Evolutionary conservation across 2,888 invertebrate genomes (phyloP), one percentile per base, ranked within the genome.

Genomic region (Kryphioiulus occultus): DNA sequence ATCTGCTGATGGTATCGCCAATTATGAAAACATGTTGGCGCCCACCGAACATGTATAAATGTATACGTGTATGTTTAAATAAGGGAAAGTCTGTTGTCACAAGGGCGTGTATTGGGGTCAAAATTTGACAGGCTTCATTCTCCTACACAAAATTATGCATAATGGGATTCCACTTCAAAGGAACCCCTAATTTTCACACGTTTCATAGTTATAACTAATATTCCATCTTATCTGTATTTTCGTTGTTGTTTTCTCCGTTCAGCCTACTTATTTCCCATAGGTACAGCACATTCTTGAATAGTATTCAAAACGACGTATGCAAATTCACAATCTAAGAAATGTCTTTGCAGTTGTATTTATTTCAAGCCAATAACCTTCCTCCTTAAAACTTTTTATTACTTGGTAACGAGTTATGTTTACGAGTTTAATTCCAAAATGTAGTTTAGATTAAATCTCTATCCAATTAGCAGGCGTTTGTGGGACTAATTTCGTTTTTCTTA

Each of bases 401-500:
- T 84, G 84, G 32, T 32, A 32, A 84, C 32, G 19, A 32, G 84
- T 32, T 39, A n/a, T 7, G 3, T 2, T 84, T 39, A 4, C 32
- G 5, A 35, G 10, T 17, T 84, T 35, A 35, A 32, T 35, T 84
- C 35, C 10, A 39, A 35, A 84, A 9, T 35, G 15, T 84, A 84
- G 84, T 35, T 10, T 42, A 35, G 42, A 84, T 84, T 7, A 35
- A 35, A 68, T 68, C 68, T 53, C 53, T 84, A 19, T 84, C 39
- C 84, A 22, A 35, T 35, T 84, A 84, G 39, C 10, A 84, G 84
- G 35, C 42, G 84, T 84, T 84, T 35, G 35, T 39, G 84, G 84
- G 39, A 84, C 84, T 84, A 84, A 39, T 84, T 84, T 84, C 84
- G 42, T 84, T 35, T 68, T 84, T 84, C 84, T 84, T 84, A 84